A percentile compares a stretch with the other conserved stretches of the same genome.
Evolutionary conservation across 2,888 invertebrate genomes (phyloP).

Genomic region (Drosophila neoperkinsi): DNA sequence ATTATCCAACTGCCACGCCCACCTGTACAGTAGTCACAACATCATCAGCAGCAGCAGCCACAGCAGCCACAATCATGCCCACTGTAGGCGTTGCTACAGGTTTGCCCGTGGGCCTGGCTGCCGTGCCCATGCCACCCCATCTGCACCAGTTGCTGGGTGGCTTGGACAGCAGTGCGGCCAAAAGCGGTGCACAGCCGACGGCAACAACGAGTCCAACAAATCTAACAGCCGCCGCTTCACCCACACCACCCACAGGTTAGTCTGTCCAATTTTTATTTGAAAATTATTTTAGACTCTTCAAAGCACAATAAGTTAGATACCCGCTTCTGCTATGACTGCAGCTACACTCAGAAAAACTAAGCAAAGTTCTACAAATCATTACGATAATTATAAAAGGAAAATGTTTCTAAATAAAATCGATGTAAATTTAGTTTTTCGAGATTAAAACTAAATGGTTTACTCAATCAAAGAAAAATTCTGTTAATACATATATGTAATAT

Average conservation of each 20-base stretch:
- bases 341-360: background rate
- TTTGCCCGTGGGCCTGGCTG: conserved; percentile 60
- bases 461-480: background rate
- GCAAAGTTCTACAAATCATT: background rate
- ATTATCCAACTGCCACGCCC: conserved; percentile 40
- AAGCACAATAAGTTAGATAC: background rate
- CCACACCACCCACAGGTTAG: conserved; percentile 72
- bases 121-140: conserved; percentile 65
- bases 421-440: background rate
- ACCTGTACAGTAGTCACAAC: conserved; percentile 24
- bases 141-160: conserved; percentile 54
- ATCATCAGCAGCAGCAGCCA: conserved; percentile 62
- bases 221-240: conserved; percentile 48
- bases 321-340: background rate
- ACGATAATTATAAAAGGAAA: background rate
- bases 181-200: conserved; percentile 61
- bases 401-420: background rate
- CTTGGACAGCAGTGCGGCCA: conserved; percentile 31
- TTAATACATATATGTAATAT: background rate
- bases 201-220: conserved; percentile 36
- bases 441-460: background rate
- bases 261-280: background rate
- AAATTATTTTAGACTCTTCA: background rate
- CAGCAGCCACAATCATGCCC: conserved; percentile 87
- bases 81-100: conserved; percentile 70